Conservation (phyloP, 2,113 vertebrate genomes). For the Petaurus breviceps region DNA sequence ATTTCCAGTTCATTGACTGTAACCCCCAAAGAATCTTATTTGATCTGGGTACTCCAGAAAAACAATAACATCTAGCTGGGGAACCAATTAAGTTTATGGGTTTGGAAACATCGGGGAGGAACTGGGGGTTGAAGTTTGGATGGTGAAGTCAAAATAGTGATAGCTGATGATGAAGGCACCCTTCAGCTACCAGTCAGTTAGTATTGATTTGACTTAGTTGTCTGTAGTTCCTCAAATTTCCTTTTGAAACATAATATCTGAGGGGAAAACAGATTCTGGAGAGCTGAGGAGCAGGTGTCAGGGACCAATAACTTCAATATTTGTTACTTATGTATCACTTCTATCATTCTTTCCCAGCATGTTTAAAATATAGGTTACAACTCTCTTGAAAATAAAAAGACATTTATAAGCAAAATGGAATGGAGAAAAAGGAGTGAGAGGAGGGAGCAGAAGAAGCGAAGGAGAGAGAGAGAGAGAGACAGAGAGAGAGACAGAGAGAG, state of each 20-base stretch:
- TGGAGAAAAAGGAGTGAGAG: neutral
- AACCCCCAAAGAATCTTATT: neutral
- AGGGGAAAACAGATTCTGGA: neutral
- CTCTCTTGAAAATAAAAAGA: neutral
- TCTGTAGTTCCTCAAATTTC: neutral
- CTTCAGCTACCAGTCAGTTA: neutral
- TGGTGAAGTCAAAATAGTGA: neutral
- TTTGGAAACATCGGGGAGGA: neutral
- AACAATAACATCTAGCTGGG: neutral
- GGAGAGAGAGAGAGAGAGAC: no score
- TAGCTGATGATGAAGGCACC: neutral
- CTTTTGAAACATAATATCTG: neutral
- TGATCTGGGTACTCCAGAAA: neutral
- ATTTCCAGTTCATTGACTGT: neutral
- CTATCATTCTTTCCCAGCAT: neutral
- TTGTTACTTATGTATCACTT: neutral
- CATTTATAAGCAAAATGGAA: neutral
- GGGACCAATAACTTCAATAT: neutral
- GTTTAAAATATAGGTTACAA: neutral
- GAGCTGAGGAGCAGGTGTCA: neutral
- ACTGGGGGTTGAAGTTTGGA: neutral
- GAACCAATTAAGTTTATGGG: neutral
- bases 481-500: no score
- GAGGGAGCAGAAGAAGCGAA: neutral
- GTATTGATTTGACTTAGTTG: neutral